Percentiles rank a stretch among this genome's conserved stretches.
Evolutionary conservation across 2,888 invertebrate species (phyloP).

Genomic region (Brachycybe producta): DNA sequence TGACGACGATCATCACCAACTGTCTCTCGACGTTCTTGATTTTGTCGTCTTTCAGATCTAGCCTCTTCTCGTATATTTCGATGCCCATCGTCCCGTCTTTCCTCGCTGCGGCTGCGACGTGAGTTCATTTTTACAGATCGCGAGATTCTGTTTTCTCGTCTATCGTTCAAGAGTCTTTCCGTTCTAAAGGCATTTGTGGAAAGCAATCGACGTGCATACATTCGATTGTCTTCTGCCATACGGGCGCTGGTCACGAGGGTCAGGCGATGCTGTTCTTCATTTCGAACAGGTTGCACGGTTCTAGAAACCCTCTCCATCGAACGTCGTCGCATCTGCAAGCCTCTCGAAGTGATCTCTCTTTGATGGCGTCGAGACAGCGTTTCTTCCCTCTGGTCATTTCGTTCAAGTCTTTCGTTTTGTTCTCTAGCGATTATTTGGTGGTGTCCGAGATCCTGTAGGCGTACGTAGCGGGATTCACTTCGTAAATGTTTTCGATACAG

Average conservation of each 20-base stretch:
- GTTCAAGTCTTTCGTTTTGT: too few relatives aligned
- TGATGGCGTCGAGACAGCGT: background rate
- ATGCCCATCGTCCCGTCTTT: background rate
- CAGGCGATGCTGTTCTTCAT: background rate
- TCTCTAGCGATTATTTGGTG: too few relatives aligned
- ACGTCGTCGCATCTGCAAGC: background rate
- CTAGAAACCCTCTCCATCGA: slow-evolving; percentile 1
- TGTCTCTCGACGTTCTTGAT: background rate
- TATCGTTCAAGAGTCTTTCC: background rate
- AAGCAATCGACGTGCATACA: background rate
- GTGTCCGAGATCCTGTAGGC: too few relatives aligned
- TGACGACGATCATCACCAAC: background rate
- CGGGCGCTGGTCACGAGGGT: background rate
- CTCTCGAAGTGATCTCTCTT: background rate
- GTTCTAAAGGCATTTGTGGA: background rate
- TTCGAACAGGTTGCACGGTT: slow-evolving; percentile 1
- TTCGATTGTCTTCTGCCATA: background rate
- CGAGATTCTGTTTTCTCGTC: background rate
- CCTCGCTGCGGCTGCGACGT: background rate
- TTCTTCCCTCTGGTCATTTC: background rate
- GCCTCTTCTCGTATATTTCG: background rate
- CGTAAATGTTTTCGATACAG: too few relatives aligned
- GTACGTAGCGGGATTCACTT: too few relatives aligned
- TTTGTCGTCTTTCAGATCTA: slow-evolving; percentile 1
- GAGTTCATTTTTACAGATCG: background rate